Evolutionary conservation across 2,888 invertebrate species (phyloP), one percentile per base, ranked within the genome.

Genomic region (Epinotia bilunana): DNA sequence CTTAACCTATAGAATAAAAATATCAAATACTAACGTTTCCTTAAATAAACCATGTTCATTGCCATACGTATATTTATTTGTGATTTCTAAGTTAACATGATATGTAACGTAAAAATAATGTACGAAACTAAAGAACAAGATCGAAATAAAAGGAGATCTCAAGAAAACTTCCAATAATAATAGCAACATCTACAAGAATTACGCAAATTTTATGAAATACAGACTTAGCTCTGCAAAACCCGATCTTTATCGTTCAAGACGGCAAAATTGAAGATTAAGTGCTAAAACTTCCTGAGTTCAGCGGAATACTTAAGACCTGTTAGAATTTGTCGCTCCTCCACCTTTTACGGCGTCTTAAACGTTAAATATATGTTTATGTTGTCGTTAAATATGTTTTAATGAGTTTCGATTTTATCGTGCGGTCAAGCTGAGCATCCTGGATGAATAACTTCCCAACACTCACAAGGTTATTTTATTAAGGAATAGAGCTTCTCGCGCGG

Each of bases 221-320:
- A 18, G 12, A n/a, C 18, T 57, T 20, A 0, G 20, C 46, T 46
- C 13, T 23, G 63, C 46, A 46, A 43, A 43, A 62, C 43, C 1
- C 7, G 63, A 63, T 23, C 46, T 13, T 63, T 63, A 63, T 63
- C 63, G 63, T 63, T 63, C 23, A 63, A 63, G 63, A 63, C 16
- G 63, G 46, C 20, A 63, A 23, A 63, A 46, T 63, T 63, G 46
- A 63, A 46, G 63, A 63, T 63, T 63, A 63, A 63, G 46, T 46
- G 63, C 63, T 46, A 16, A 63, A 63, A 63, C 6, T 46, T 63
- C 61, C 13, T 2, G 20, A 18, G 20, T 46, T 63, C 46, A 63
- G 46, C 46, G n/a, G 39, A 61, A 63, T 33, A 13, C 46, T 63
- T 43, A 18, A 63, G 46, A 61, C 28, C n/a, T 16, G 16, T 28